These are phyloP conservation scores for Diarsia rubi DNA, from an alignment of 2,888 invertebrate species.

Conservation along the genomic window DNA sequence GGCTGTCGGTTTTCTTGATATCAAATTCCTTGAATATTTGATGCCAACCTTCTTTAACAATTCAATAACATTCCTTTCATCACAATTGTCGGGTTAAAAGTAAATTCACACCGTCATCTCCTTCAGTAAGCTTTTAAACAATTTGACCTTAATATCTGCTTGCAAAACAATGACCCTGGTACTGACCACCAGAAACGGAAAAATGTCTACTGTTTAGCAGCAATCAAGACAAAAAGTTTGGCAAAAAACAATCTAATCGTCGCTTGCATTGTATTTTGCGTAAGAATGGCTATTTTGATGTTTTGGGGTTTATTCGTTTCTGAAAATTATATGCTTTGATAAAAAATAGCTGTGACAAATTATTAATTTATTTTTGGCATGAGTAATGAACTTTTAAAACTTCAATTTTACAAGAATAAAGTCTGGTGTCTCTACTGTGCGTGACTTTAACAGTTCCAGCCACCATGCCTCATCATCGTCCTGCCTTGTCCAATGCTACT, in stretches of 20 bases:
- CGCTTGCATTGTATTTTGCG: slow-evolving; percentile 22
- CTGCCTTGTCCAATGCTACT: too few species aligned
- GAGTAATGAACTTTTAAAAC: not conserved
- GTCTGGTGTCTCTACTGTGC: too few species aligned
- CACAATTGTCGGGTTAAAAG: slow-evolving; percentile 20
- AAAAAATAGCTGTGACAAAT: not conserved
- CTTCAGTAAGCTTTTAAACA: slow-evolving; percentile 33
- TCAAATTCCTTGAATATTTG: not conserved
- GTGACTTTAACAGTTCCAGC: too few species aligned
- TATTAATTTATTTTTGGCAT: not conserved
- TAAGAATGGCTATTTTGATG: slow-evolving; percentile 7
- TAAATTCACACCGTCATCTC: slow-evolving; percentile 20
- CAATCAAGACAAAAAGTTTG: slow-evolving; percentile 24
- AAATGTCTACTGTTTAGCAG: slow-evolving; percentile 17
- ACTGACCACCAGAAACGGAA: slow-evolving; percentile 52
- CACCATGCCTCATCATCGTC: too few species aligned
- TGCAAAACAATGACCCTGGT: slow-evolving; percentile 50
- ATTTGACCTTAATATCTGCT: slow-evolving; percentile 40
- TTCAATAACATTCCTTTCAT: slow-evolving; percentile 36
- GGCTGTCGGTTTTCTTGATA: not conserved
- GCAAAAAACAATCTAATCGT: slow-evolving; percentile 29
- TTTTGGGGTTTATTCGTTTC: slow-evolving; percentile 1
- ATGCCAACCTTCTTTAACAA: not conserved
- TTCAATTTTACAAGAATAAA: not conserved
- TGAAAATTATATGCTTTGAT: not conserved